Conservation (phyloP, 2,888 invertebrate species). For the Agonopterix heracliana region DNA sequence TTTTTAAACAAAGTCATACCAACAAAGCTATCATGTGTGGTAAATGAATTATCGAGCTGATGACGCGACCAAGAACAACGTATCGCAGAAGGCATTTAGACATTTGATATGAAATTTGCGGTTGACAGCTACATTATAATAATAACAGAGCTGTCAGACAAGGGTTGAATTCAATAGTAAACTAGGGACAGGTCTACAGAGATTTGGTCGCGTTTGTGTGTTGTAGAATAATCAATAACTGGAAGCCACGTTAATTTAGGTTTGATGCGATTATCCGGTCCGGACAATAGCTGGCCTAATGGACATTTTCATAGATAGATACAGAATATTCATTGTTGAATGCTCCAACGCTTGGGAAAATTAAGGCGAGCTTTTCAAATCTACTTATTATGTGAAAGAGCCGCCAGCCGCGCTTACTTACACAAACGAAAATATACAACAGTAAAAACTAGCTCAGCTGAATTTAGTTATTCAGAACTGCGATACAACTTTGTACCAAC, state of each 20-base stretch:
- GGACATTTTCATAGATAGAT: constrained; percentile 16
- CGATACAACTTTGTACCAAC: neutral
- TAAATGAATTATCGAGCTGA: too few species aligned
- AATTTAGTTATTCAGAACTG: too few species aligned
- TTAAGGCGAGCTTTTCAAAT: too few species aligned
- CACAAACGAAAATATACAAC: too few species aligned
- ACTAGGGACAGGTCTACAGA: constrained; percentile 2
- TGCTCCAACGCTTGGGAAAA: too few species aligned
- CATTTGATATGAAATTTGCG: constrained; percentile 1
- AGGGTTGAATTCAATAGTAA: constrained; percentile 6
- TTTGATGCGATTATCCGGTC: constrained; percentile 35
- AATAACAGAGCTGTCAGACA: constrained; percentile 8
- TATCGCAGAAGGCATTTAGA: too few species aligned
- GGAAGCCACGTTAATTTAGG: constrained; percentile 34
- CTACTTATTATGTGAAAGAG: too few species aligned
- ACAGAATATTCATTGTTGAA: too few species aligned
- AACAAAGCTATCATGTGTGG: too few species aligned
- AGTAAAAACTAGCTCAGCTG: too few species aligned
- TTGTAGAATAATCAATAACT: constrained; percentile 21
- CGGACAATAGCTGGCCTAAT: constrained; percentile 29
- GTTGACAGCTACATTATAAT: constrained; percentile 5
- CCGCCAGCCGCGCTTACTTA: too few species aligned
- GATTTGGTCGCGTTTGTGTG: constrained; percentile 11
- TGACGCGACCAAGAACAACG: neutral
- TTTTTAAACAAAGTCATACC: too few species aligned